Conservation (phyloP, 2,888 invertebrate species). For the Elegia similella region DNA sequence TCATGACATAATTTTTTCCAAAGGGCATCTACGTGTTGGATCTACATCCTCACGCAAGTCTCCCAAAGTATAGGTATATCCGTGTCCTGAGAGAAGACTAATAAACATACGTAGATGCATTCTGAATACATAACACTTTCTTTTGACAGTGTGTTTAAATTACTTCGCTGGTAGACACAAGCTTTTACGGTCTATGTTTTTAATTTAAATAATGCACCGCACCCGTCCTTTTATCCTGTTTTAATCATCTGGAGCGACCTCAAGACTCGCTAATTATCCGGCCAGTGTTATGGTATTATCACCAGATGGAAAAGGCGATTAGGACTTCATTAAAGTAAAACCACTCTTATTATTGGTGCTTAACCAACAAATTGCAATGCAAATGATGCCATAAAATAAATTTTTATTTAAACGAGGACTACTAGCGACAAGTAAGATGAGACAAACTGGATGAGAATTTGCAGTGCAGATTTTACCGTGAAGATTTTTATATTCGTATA, state of each 20-base stretch:
- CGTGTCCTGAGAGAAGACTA: too few relatives aligned
- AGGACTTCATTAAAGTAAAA: conserved; percentile 26
- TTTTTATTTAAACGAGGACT: background rate
- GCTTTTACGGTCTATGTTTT: conserved; percentile 28
- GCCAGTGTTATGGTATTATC: conserved; percentile 11
- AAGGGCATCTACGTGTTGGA: too few relatives aligned
- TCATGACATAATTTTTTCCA: too few relatives aligned
- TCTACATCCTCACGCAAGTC: too few relatives aligned
- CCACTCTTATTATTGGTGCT: conserved; percentile 23
- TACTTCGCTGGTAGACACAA: background rate
- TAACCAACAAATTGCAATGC: conserved; percentile 8
- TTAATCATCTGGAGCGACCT: conserved; percentile 38
- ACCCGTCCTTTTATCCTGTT: conserved; percentile 32
- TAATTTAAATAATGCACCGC: conserved; percentile 32
- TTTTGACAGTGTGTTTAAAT: too few relatives aligned
- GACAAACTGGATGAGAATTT: background rate
- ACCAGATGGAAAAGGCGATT: conserved; percentile 19
- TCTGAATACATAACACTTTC: too few relatives aligned
- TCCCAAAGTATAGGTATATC: too few relatives aligned
- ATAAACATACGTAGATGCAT: too few relatives aligned
- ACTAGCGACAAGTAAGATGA: background rate
- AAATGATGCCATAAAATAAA: background rate
- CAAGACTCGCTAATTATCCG: conserved; percentile 36
- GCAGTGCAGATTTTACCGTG: too few relatives aligned
- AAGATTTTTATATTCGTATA: too few relatives aligned